Conservation (phyloP, 2,797 vertebrate species). For the Ptychadena robeensis region DNA sequence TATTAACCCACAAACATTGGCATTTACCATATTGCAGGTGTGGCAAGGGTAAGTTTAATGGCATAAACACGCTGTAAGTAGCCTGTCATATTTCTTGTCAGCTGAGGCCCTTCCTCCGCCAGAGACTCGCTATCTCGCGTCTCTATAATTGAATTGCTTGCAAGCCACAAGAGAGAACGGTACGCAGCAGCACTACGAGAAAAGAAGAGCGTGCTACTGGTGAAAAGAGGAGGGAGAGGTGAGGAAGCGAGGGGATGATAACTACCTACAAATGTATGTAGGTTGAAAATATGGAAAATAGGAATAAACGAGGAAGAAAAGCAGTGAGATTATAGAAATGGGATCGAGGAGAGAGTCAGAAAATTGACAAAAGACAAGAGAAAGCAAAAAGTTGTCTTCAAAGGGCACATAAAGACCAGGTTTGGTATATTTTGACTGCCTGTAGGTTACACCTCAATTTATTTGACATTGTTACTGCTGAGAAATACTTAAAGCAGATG, state of each 20-base stretch:
- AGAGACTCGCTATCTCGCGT: slow-evolving; percentile 93
- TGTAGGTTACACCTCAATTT: too few relatives aligned
- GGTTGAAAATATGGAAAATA: not conserved
- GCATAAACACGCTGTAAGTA: slow-evolving; percentile 99
- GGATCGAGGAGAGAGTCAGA: too few relatives aligned
- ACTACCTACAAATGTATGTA: slow-evolving; percentile 27
- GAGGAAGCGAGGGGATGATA: slow-evolving; percentile 8
- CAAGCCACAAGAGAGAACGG: slow-evolving; percentile 81
- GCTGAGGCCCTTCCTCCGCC: slow-evolving; percentile 88
- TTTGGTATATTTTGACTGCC: too few relatives aligned
- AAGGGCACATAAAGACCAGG: too few relatives aligned
- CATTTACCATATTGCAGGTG: slow-evolving; percentile 91
- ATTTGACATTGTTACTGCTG: too few relatives aligned
- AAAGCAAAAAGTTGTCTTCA: too few relatives aligned
- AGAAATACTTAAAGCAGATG: too few relatives aligned
- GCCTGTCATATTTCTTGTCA: slow-evolving; percentile 98
- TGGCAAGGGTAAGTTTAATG: slow-evolving; percentile 98
- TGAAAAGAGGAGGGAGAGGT: slow-evolving; percentile 16
- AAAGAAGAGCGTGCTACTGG: slow-evolving; percentile 26
- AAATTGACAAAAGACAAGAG: too few relatives aligned
- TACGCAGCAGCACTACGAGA: slow-evolving; percentile 62
- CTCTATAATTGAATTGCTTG: slow-evolving; percentile 98
- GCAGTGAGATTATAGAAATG: not conserved
- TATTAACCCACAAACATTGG: slow-evolving; percentile 33
- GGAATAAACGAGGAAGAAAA: not conserved